Evolutionary conservation across 2,797 vertebrate genomes (phyloP), one percentile per base, ranked within the genome.

Genomic region (Schizopygopsis malacanthus): DNA sequence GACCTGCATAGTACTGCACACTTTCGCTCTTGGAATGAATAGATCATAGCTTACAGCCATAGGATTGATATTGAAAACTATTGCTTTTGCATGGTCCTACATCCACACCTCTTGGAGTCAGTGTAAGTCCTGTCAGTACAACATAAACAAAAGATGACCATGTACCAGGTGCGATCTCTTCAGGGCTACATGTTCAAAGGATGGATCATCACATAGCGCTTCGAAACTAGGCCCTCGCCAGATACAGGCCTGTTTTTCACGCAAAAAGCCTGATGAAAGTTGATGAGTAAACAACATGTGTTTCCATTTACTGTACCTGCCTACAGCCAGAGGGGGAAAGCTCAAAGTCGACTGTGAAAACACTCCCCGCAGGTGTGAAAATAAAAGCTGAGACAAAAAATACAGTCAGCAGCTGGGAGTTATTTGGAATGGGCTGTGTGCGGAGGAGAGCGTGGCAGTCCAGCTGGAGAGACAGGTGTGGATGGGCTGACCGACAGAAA

Each of bases 381-480:
- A 96, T 97, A 96, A 96, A 96, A 96, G 79, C 96, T 91, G 93
- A 90, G 92, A 92, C 96, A 97, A 96, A 96, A 97, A 97, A 97
- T 97, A 97, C 95, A 93, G 91, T 92, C 89, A 93, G 94, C 96
- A 97, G 95, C 96, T 96, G 95, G 95, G 95, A 96, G 95, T 92
- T 92, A 93, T 95, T 94, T 90, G 65, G 81, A 93, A 93, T 88
- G 91, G 91, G 52, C 83, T 90, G 91, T 87, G 88, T 84, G 91
- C 67, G 28, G 85, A 85, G 83, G 83, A 85, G 91, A 94, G 90
- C 91, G 89, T 86, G 85, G 92, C 91, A 90, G 94, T 95, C 94
- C 86, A 80, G 94, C 93, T 96, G 93, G 85, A 69, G 41, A 81
- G 94, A 94, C 96, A 97, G 96, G 95, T 97, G 96, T 85, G 89